These are phyloP conservation scores for Cylas formicarius DNA, from an alignment of 1,140 invertebrate species.

Conservation along the genomic window DNA sequence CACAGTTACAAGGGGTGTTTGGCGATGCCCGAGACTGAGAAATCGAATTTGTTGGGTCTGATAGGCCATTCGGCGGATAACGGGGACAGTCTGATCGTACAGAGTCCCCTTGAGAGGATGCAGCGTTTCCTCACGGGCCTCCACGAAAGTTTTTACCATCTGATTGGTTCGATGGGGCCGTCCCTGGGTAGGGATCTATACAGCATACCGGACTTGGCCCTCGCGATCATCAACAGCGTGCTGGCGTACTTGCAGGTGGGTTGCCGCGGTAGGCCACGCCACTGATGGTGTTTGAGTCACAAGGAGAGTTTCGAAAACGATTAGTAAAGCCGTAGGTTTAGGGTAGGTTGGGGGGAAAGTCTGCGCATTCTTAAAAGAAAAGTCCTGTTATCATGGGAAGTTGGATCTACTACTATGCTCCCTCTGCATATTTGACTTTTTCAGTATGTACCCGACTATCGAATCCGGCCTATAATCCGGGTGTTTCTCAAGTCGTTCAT, in stretches of 20 bases:
- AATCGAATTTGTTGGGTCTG: slow-evolving; percentile 57
- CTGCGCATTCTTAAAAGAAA: no score
- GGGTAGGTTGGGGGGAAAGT: no score
- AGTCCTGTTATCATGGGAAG: no score
- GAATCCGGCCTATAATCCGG: slow-evolving; percentile 72
- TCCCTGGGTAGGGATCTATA: slow-evolving; percentile 79
- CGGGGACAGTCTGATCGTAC: slow-evolving; percentile 43
- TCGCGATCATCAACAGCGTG: slow-evolving; percentile 54
- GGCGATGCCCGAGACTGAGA: slow-evolving; percentile 62
- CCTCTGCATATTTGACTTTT: slow-evolving; percentile 30
- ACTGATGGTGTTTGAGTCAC: neutral
- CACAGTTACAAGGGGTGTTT: slow-evolving; percentile 63
- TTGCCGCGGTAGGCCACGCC: slow-evolving; percentile 4
- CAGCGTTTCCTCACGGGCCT: slow-evolving; percentile 66
- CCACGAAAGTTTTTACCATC: slow-evolving; percentile 68
- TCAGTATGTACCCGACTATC: slow-evolving; percentile 71
- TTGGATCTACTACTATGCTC: neutral
- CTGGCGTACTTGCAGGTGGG: slow-evolving; percentile 61
- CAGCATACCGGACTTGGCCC: slow-evolving; percentile 55
- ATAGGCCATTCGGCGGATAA: slow-evolving; percentile 40
- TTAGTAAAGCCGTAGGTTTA: no score
- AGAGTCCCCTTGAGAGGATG: slow-evolving; percentile 65
- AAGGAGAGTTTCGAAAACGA: neutral
- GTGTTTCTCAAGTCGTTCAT: slow-evolving; percentile 81
- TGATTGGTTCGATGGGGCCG: slow-evolving; percentile 69